phyloP scores from a whole-genome alignment of 2,797 vertebrate genomes.

The Phylloscopus collybita region DNA sequence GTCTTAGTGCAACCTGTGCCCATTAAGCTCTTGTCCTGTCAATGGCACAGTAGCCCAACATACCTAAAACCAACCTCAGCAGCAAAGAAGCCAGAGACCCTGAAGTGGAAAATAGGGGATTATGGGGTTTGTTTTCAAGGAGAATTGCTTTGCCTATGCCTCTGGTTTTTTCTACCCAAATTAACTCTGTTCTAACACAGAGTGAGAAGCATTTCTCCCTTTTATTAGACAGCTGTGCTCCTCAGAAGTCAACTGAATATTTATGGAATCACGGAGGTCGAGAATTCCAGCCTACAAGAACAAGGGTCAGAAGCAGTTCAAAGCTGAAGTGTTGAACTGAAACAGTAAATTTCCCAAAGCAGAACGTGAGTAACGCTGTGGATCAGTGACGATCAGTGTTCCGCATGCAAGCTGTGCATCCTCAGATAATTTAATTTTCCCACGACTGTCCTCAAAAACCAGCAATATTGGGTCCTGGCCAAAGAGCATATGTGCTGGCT shows the following conservation, averaged over 20 bases:
- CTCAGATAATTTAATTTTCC: conserved; percentile 47
- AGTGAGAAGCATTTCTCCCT: neutral
- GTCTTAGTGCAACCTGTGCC: neutral
- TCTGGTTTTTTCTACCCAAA: neutral
- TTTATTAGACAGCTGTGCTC: neutral
- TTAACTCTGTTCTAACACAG: neutral
- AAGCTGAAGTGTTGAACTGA: conserved; percentile 28
- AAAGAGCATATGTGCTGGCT: conserved; percentile 25
- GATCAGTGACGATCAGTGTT: neutral
- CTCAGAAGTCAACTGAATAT: neutral
- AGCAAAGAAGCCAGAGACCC: neutral
- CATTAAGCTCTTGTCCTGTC: neutral
- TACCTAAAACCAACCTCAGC: neutral
- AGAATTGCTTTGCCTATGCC: neutral
- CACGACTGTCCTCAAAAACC: conserved; percentile 10
- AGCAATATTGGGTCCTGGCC: conserved; percentile 3
- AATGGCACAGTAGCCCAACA: neutral
- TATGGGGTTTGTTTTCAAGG: neutral
- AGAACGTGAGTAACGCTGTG: neutral
- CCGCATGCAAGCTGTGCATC: neutral
- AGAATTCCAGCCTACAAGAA: conserved; percentile 10
- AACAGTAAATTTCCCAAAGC: neutral
- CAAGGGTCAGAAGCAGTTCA: conserved; percentile 21
- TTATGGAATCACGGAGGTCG: neutral
- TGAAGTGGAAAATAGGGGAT: neutral